These are phyloP conservation scores for Nesidiocoris tenuis DNA, from an alignment of 2,888 invertebrate species.

Conservation along the genomic window DNA sequence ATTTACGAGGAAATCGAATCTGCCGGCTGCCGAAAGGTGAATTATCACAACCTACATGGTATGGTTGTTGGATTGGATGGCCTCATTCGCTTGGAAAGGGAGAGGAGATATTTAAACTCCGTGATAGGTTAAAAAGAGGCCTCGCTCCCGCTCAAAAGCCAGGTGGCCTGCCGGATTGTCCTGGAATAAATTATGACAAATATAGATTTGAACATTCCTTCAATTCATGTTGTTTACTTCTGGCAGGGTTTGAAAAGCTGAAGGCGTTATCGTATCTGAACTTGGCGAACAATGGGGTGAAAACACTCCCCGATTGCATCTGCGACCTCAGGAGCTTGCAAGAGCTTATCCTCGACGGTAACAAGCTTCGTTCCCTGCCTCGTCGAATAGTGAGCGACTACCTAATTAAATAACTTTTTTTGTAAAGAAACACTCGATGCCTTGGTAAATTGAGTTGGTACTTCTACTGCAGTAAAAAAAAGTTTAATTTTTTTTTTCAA, in stretches of 20 bases:
- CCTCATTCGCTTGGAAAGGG: no score
- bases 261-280: constrained; percentile 41
- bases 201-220: no score
- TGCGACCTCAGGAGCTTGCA: constrained; percentile 39
- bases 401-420: no score
- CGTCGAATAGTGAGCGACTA: constrained; percentile 44
- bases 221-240: no score
- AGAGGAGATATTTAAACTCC: background rate
- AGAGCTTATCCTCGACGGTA: constrained; percentile 44
- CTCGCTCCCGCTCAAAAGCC: no score
- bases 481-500: no score
- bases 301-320: constrained; percentile 31
- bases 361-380: constrained; percentile 35
- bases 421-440: no score
- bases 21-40: constrained; percentile 37
- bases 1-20: constrained; percentile 37
- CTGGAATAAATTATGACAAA: no score
- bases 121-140: background rate
- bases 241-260: constrained; percentile 39
- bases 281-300: constrained; percentile 31
- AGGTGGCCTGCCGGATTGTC: no score
- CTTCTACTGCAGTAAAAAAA: no score
- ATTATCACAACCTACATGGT: background rate
- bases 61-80: no score
- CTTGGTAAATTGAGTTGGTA: no score